A percentile compares a stretch with the other conserved stretches of the same genome.
Conservation (phyloP, 2,797 vertebrate species). For the Argya squamiceps region DNA sequence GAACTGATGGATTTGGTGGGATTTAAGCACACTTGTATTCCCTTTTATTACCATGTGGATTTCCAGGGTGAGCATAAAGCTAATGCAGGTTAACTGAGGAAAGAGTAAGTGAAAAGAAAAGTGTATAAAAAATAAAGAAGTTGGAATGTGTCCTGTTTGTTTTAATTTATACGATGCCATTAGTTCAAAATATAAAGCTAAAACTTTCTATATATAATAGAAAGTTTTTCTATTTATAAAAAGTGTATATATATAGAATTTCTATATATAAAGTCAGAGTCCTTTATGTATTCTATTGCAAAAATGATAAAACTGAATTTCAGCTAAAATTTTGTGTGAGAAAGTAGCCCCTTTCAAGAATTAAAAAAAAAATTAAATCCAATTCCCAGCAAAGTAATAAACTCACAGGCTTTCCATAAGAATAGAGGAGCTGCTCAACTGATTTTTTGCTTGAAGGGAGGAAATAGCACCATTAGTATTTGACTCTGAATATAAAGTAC, state of each 20-base stretch:
- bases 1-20: not conserved
- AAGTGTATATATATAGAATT: not conserved
- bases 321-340: not conserved
- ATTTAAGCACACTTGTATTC: not conserved
- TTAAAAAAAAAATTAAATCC: not conserved
- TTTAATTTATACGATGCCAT: not conserved
- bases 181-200: not conserved
- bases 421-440: not conserved
- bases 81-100: not conserved
- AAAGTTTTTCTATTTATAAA: too few relatives aligned
- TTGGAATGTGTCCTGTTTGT: not conserved
- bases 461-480: slow-evolving; percentile 1
- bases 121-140: not conserved
- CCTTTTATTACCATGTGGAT: fast-evolving
- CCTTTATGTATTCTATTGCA: not conserved
- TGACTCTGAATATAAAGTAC: not conserved
- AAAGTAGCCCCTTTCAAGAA: not conserved
- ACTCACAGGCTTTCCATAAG: not conserved
- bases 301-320: not conserved
- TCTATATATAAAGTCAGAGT: not conserved
- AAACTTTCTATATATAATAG: not conserved
- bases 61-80: not conserved
- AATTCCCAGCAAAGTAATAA: not conserved
- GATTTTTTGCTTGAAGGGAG: slow-evolving; percentile 6
- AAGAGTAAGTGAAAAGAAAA: not conserved